These are phyloP conservation scores for Noctua janthe DNA, from an alignment of 2,888 invertebrate species.

Conservation along the genomic window DNA sequence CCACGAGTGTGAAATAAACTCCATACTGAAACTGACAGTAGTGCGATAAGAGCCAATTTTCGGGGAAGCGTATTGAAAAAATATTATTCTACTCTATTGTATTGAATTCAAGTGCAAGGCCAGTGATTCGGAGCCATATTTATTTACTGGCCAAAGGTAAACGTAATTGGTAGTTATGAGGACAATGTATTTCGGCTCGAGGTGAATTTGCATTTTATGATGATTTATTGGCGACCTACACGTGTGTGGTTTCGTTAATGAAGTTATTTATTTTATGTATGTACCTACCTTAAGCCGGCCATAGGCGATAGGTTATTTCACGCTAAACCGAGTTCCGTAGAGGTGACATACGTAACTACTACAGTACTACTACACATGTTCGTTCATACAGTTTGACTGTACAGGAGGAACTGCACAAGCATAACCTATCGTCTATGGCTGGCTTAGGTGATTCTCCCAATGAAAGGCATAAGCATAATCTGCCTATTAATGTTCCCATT, in stretches of 20 bases:
- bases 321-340: too few species aligned
- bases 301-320: too few species aligned
- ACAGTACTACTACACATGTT: background rate
- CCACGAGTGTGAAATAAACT: background rate
- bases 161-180: background rate
- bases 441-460: background rate
- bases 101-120: constrained; percentile 30
- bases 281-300: too few species aligned
- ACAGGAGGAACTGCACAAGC: background rate
- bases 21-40: background rate
- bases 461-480: too few species aligned
- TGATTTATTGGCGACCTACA: background rate
- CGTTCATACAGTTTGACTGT: background rate
- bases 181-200: background rate
- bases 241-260: background rate
- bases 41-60: background rate
- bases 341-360: background rate
- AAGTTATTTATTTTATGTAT: too few species aligned
- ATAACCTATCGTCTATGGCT: background rate
- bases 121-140: background rate
- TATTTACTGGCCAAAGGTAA: constrained; percentile 3
- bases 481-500: too few species aligned
- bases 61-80: background rate
- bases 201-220: background rate
- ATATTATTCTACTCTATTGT: background rate